These are phyloP conservation scores for Calephelis virginiensis DNA, from an alignment of 1,140 invertebrate genomes.

Conservation along the genomic window DNA sequence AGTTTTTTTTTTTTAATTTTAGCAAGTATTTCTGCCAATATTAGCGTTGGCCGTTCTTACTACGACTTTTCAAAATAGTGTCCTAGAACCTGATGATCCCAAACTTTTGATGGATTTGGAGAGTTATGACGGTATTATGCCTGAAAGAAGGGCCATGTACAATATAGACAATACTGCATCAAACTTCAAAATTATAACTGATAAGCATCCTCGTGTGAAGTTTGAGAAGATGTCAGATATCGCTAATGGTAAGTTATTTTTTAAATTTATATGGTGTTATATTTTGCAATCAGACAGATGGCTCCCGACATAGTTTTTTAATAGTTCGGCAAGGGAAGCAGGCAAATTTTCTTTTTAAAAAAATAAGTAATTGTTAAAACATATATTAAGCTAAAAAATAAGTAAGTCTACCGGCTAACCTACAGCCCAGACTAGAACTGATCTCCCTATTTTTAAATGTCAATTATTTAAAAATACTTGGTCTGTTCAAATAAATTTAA, in stretches of 20 bases:
- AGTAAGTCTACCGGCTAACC: no score
- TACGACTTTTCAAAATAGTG: constrained; percentile 19
- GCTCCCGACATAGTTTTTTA: no score
- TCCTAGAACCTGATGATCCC: neutral
- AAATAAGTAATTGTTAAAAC: no score
- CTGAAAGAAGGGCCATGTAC: neutral
- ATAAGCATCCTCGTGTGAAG: neutral
- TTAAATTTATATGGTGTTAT: no score
- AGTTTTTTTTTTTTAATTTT: constrained; percentile 24
- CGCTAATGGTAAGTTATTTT: neutral
- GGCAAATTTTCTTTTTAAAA: no score
- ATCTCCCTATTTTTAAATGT: no score
- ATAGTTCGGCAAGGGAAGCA: no score
- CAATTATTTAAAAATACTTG: no score
- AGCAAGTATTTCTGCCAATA: constrained; percentile 49
- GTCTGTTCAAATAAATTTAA: no score
- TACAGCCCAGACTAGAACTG: no score
- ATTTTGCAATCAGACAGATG: no score
- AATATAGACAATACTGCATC: neutral
- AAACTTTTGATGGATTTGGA: neutral
- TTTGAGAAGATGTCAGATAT: neutral
- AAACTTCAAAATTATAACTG: neutral
- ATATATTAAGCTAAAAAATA: no score
- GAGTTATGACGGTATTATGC: neutral
- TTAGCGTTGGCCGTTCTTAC: constrained; percentile 33